Evolutionary conservation across 2,113 vertebrate species (phyloP), one percentile per base, ranked within the genome.

Genomic region (Ammodytes dubius): DNA sequence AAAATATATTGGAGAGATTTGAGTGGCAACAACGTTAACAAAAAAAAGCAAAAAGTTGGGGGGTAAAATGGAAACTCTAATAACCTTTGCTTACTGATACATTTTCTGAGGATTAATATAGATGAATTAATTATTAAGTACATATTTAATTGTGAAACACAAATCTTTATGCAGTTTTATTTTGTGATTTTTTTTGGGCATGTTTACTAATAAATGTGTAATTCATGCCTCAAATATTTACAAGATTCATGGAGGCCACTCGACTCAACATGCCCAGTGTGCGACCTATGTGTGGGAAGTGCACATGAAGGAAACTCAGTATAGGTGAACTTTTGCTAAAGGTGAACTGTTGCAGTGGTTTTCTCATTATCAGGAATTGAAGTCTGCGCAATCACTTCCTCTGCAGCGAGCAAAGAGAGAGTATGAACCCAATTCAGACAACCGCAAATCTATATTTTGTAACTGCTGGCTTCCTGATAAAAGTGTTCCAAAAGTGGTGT

Each of bases 401-500:
- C 79, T 81, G 53, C 76, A 87, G 79, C 17, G 43, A 79, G 72
- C 66, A 66, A 74, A 74, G 65, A 74, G n/a, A 74, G 56, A 78
- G 37, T 83, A 77, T 80, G 52, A 49, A 19, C 27, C 37, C 14
- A 74, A 76, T 68, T 71, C 27, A 59, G 49, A 76, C 46, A 86
- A 67, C 74, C 56, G 42, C 75, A 88, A 82, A 85, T 86, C 81
- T 74, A 88, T 90, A 87, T 91, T 93, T 91, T 89, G 72, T 81
- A 88, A 87, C 90, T 91, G 54, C 90, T 85, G 83, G 88, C 87
- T 89, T 90, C 85, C 90, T 83, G 89, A 92, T 93, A 87, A 93
- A 27, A 88, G 87, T 87, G 87, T 89, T 91, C 88, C 88, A 91
- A 85, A 84, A 77, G 90, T 82, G 63, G 79, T 89, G 90, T 83